Percentiles rank a stretch among this genome's conserved stretches.
phyloP scores from a whole-genome alignment of 1,140 invertebrate genomes.

The Charaxes varanes region DNA sequence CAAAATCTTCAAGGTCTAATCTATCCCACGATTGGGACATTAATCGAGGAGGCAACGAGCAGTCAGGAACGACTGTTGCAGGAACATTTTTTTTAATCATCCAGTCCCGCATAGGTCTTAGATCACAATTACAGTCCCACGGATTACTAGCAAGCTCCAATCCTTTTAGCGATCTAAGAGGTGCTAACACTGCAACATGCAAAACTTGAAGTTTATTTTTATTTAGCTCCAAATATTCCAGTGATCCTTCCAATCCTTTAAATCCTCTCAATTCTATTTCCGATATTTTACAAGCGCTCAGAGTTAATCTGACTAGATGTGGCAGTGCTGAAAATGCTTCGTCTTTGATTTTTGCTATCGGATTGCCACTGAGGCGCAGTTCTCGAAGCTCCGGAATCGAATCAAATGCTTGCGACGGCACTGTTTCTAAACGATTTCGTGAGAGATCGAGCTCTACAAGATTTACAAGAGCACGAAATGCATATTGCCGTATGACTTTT shows the following conservation, averaged over 20 bases:
- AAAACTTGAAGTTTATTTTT: constrained; percentile 82
- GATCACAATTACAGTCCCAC: constrained; percentile 87
- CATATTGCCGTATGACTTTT: constrained; percentile 76
- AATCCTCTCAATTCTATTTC: constrained; percentile 82
- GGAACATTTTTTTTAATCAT: constrained; percentile 86
- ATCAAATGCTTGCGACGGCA: constrained; percentile 82
- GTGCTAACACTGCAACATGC: constrained; percentile 77
- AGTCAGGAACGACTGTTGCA: constrained; percentile 77
- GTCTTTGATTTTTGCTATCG: constrained; percentile 79
- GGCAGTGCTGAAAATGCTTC: constrained; percentile 81
- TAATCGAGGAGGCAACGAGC: constrained; percentile 77
- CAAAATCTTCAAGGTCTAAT: constrained; percentile 86
- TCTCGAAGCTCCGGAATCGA: constrained; percentile 84
- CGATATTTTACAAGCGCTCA: constrained; percentile 81
- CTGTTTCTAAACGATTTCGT: constrained; percentile 78
- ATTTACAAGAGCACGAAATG: constrained; percentile 82
- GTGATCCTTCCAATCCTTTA: constrained; percentile 78
- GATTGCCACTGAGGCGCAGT: constrained; percentile 82
- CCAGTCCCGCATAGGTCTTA: constrained; percentile 85
- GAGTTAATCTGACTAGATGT: constrained; percentile 82
- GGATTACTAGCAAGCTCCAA: constrained; percentile 85
- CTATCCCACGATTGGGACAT: constrained; percentile 81
- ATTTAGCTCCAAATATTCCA: constrained; percentile 86
- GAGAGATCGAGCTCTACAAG: constrained; percentile 87
- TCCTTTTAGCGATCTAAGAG: constrained; percentile 81